A percentile compares a stretch with the other conserved stretches of the same genome.
phyloP scores from a whole-genome alignment of 2,113 vertebrate species.

The Mustelus asterias region DNA sequence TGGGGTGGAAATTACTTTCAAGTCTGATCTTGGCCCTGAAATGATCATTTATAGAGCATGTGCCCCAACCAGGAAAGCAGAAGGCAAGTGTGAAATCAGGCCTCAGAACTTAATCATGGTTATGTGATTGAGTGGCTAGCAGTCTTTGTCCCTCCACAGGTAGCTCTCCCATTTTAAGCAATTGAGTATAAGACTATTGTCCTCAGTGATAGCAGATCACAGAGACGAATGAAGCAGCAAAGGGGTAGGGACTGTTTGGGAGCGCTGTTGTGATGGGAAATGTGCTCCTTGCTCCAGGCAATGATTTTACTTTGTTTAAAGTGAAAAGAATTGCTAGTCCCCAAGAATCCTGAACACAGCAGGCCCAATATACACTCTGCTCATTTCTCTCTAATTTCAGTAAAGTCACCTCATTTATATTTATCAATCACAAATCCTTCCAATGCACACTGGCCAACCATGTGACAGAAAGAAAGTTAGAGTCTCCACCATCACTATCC shows the following conservation, averaged over 20 bases:
- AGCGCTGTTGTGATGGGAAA: neutral
- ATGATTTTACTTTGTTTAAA: neutral
- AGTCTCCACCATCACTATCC: neutral
- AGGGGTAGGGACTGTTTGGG: neutral
- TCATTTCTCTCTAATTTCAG: neutral
- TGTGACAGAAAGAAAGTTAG: no score
- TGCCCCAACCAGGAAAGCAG: neutral
- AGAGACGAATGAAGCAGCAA: neutral
- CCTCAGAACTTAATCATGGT: neutral
- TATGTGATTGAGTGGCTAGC: neutral
- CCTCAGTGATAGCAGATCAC: neutral
- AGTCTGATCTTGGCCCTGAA: neutral
- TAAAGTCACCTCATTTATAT: neutral
- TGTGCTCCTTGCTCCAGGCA: neutral
- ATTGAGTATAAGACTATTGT: neutral
- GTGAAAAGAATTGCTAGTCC: neutral
- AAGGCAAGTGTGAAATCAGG: neutral
- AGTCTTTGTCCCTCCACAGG: neutral
- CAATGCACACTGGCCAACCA: no score
- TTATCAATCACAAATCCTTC: no score
- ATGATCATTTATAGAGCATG: neutral
- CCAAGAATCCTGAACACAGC: neutral
- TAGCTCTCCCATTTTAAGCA: neutral
- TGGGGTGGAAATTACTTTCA: neutral
- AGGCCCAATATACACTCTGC: neutral